Evolutionary conservation across 2,113 vertebrate genomes (phyloP).

Genomic region (Dasyprocta punctata): DNA sequence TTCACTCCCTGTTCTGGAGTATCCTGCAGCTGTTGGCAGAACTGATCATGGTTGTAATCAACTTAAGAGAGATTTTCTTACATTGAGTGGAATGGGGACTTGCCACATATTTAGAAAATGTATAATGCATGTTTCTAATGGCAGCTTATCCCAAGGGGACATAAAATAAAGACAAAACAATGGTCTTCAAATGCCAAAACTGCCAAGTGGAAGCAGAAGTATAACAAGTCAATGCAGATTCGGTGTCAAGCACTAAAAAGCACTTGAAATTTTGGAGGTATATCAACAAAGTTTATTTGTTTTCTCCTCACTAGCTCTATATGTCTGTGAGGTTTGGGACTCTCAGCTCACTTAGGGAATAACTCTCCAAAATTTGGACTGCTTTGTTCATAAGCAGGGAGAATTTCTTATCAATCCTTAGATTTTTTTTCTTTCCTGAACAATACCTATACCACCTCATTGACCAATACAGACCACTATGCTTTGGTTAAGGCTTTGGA

Average conservation of each 20-base stretch:
- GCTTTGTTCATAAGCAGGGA: neutral
- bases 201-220: neutral
- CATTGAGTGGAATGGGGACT: neutral
- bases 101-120: conserved; percentile 27
- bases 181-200: neutral
- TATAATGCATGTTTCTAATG: conserved; percentile 3
- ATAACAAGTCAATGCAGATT: neutral
- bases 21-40: conserved; percentile 16
- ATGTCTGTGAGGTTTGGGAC: neutral
- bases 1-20: conserved; percentile 45
- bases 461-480: neutral
- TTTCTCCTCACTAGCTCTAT: neutral
- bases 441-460: neutral
- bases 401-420: neutral
- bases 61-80: conserved; percentile 32
- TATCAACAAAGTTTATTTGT: neutral
- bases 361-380: neutral
- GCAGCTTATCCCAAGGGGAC: conserved; percentile 1
- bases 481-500: neutral
- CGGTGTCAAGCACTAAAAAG: neutral
- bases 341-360: neutral
- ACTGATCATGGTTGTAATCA: neutral
- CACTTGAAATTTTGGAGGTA: neutral
- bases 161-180: conserved; percentile 19
- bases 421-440: neutral